Conservation (phyloP, 1,140 invertebrate species). For the Drosophila lowei region DNA sequence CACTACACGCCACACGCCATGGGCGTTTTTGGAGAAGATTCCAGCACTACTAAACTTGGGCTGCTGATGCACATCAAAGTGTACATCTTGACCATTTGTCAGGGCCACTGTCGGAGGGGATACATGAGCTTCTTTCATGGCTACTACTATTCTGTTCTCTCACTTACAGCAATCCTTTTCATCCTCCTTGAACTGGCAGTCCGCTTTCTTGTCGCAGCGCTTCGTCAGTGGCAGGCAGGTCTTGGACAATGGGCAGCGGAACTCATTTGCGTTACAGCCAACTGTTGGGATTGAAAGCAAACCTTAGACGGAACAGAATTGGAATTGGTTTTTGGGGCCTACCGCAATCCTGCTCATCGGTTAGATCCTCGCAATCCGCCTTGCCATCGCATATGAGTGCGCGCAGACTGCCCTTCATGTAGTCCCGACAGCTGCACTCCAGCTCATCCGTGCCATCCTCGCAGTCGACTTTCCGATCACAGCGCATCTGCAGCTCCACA, state of each 20-base stretch:
- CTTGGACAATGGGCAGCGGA: constrained; percentile 77
- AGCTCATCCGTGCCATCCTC: constrained; percentile 92
- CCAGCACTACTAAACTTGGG: constrained; percentile 86
- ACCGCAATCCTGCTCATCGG: constrained; percentile 90
- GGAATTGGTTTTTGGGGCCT: constrained; percentile 34
- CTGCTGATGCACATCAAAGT: constrained; percentile 85
- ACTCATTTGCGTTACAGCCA: constrained; percentile 60
- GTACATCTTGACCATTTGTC: constrained; percentile 86
- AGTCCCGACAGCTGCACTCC: constrained; percentile 89
- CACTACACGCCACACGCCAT: constrained; percentile 86
- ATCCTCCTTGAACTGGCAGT: constrained; percentile 88
- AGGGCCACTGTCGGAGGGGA: constrained; percentile 85
- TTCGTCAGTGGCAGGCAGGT: constrained; percentile 85
- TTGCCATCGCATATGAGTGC: constrained; percentile 89
- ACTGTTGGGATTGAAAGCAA: constrained; percentile 19
- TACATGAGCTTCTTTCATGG: not conserved
- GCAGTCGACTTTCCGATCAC: constrained; percentile 89
- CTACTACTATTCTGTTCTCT: not conserved
- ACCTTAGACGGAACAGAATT: not conserved
- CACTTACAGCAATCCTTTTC: constrained; percentile 88
- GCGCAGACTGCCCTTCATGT: constrained; percentile 83
- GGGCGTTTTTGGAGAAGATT: constrained; percentile 85
- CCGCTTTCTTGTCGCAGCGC: constrained; percentile 86
- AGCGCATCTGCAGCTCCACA: constrained; percentile 86
- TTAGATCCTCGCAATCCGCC: constrained; percentile 89